phyloP scores from a whole-genome alignment of 2,888 invertebrate genomes.

The Halictus ligatus region DNA sequence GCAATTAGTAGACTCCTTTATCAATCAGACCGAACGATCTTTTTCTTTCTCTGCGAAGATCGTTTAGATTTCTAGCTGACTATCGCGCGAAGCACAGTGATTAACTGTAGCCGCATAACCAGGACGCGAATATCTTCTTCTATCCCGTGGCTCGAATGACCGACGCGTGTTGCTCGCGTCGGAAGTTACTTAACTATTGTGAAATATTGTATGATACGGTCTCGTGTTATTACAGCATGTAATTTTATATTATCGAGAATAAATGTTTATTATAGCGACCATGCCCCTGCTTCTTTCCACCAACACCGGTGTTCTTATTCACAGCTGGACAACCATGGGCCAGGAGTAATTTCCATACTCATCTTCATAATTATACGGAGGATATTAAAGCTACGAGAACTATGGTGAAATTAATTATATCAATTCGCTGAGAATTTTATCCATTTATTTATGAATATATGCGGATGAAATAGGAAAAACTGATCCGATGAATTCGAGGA shows the following conservation, averaged over 20 bases:
- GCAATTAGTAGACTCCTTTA: constrained; percentile 47
- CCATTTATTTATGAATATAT: not conserved
- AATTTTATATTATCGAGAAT: constrained; percentile 82
- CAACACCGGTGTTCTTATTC: not conserved
- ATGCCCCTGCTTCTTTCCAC: not conserved
- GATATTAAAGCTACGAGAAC: too few species aligned
- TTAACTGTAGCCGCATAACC: constrained; percentile 39
- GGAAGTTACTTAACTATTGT: constrained; percentile 70
- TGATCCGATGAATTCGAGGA: not conserved
- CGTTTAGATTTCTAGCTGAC: constrained; percentile 50
- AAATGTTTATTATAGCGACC: constrained; percentile 72
- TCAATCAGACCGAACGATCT: constrained; percentile 55
- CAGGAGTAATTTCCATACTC: not conserved
- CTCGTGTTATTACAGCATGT: constrained; percentile 79
- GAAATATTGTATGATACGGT: constrained; percentile 83
- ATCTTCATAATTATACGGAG: too few species aligned
- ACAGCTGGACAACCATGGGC: not conserved
- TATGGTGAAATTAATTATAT: too few species aligned
- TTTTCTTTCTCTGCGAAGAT: constrained; percentile 26
- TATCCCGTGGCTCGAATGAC: constrained; percentile 10
- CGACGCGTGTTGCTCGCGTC: constrained; percentile 41
- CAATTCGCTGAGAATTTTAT: not conserved
- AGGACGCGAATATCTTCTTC: constrained; percentile 45
- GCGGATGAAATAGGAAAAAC: not conserved
- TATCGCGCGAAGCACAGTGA: constrained; percentile 29